Conservation (phyloP, 1,140 invertebrate species). For the Ridgeia piscesae region DNA sequence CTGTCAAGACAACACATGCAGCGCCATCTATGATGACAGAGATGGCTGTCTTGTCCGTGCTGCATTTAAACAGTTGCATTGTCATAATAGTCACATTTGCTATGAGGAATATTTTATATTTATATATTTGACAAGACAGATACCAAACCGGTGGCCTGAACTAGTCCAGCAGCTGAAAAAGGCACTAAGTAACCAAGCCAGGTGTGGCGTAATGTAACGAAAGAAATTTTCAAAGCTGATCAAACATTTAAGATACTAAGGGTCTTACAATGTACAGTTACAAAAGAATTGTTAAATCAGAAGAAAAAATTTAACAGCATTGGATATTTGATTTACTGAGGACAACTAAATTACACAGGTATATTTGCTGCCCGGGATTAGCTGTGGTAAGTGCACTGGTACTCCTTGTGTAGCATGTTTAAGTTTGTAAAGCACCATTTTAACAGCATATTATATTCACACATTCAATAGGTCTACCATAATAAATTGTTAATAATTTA, state of each 20-base stretch:
- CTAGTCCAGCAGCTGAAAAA: no score
- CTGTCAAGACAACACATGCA: not conserved
- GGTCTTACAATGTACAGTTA: not conserved
- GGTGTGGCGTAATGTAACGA: not conserved
- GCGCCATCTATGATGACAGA: not conserved
- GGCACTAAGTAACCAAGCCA: no score
- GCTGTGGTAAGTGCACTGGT: not conserved
- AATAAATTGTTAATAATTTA: not conserved
- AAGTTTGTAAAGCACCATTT: not conserved
- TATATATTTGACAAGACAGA: no score
- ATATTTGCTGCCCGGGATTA: not conserved
- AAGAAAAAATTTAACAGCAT: not conserved
- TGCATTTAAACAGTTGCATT: not conserved
- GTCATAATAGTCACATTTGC: not conserved
- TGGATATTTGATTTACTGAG: not conserved
- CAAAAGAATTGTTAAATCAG: not conserved
- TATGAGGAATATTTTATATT: not conserved
- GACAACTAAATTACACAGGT: not conserved
- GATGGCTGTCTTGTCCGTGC: not conserved
- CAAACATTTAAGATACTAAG: not conserved
- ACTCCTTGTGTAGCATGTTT: no score
- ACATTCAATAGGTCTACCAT: not conserved
- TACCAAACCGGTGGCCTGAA: no score
- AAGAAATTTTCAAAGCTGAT: not conserved
- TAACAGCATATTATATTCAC: not conserved